Percentiles rank a stretch among this genome's conserved stretches.
Evolutionary conservation across 2,888 invertebrate genomes (phyloP).

Genomic region (Smittia aterrima): DNA sequence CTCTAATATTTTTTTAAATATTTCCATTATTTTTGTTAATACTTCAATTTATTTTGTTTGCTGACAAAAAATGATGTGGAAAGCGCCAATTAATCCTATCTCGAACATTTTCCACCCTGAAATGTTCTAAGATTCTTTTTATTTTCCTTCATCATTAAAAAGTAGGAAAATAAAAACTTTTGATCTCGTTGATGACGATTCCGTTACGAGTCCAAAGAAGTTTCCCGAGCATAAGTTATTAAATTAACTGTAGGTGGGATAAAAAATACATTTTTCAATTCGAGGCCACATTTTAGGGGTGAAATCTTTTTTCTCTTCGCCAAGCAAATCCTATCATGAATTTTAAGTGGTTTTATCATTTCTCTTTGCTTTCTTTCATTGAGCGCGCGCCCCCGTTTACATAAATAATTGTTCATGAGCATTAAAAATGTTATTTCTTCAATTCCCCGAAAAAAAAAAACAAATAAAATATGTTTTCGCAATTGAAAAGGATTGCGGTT

Average conservation of each 20-base stretch:
- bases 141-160: neutral
- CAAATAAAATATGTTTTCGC: conserved; percentile 32
- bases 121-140: conserved; percentile 19
- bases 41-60: conserved; percentile 41
- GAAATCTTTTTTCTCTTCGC: conserved; percentile 17
- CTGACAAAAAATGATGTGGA: conserved; percentile 4
- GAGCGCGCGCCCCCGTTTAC: neutral
- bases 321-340: conserved; percentile 40
- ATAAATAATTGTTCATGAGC: conserved; percentile 1
- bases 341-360: conserved; percentile 39
- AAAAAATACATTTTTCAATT: conserved; percentile 27
- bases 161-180: conserved; percentile 28
- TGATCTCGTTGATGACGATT: conserved; percentile 22
- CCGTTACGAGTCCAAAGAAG: conserved; percentile 27
- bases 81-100: conserved; percentile 37
- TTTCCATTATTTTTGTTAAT: conserved; percentile 42
- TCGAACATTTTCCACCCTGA: conserved; percentile 12
- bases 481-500: conserved; percentile 41
- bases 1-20: conserved; percentile 37
- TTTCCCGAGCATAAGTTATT: conserved; percentile 36
- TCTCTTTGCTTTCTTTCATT: neutral
- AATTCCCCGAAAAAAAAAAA: neutral
- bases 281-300: conserved; percentile 22
- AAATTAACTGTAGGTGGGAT: conserved; percentile 30
- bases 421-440: conserved; percentile 6